A percentile compares a stretch with the other conserved stretches of the same genome.
These are phyloP conservation scores for Phyllostomus hastatus DNA, from an alignment of 2,113 vertebrate species.

Conservation along the genomic window DNA sequence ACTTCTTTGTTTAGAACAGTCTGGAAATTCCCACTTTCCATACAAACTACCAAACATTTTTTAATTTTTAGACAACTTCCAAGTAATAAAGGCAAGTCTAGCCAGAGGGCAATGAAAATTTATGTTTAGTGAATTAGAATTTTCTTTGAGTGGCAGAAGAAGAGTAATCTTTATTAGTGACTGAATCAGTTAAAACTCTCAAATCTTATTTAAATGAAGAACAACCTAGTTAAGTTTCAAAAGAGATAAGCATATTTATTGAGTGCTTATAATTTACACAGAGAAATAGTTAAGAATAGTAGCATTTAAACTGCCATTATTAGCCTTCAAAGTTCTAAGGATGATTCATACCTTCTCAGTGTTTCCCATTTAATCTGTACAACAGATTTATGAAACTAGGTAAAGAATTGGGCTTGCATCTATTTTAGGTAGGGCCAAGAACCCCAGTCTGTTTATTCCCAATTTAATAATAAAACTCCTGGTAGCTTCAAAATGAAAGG, in stretches of 20 bases:
- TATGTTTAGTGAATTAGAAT: slow-evolving; percentile 15
- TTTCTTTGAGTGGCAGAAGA: not conserved
- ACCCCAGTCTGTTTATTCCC: not conserved
- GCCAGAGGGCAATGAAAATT: not conserved
- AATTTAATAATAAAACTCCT: not conserved
- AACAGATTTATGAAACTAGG: not conserved
- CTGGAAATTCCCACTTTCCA: not conserved
- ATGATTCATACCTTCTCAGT: not conserved
- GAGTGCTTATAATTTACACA: slow-evolving; percentile 17
- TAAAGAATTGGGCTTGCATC: not conserved
- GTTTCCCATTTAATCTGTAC: not conserved
- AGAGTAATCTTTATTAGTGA: slow-evolving; percentile 29
- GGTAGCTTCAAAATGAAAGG: not conserved
- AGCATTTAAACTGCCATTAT: not conserved
- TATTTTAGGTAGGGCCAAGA: not conserved
- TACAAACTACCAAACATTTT: not conserved
- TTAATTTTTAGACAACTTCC: not conserved
- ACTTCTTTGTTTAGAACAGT: slow-evolving; percentile 32
- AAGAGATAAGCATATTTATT: not conserved
- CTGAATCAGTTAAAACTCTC: slow-evolving; percentile 24
- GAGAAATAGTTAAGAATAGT: slow-evolving; percentile 19
- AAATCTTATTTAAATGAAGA: slow-evolving; percentile 26
- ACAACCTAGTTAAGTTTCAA: slow-evolving; percentile 27
- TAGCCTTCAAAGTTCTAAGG: not conserved
- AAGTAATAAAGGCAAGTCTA: slow-evolving; percentile 31